Percentiles rank a stretch among this genome's conserved stretches.
Evolutionary conservation across 2,888 invertebrate species (phyloP).

Genomic region (Ochropacha duplaris): DNA sequence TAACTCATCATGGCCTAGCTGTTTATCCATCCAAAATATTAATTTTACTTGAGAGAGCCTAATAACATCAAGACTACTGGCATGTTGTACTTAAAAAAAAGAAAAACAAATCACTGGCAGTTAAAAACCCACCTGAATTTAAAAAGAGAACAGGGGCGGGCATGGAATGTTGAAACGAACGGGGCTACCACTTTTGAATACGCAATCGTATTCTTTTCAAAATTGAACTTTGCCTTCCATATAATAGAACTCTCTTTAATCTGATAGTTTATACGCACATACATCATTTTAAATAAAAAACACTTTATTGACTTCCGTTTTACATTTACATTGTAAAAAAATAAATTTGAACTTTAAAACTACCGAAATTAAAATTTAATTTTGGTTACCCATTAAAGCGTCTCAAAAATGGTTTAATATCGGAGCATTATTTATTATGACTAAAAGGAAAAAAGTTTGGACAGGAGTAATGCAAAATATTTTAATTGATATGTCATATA

Average conservation of each 20-base stretch:
- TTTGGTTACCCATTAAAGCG: neutral
- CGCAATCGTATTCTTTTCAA: slow-evolving; percentile 44
- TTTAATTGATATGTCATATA: neutral
- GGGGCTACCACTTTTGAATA: slow-evolving; percentile 73
- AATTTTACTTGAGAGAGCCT: slow-evolving; percentile 9
- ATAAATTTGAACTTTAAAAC: slow-evolving; percentile 10
- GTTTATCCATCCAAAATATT: neutral
- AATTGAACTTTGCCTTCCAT: slow-evolving; percentile 44
- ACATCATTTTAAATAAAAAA: slow-evolving; percentile 28
- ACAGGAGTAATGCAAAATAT: neutral
- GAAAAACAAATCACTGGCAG: slow-evolving; percentile 68
- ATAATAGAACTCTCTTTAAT: slow-evolving; percentile 44
- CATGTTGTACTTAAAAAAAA: slow-evolving; percentile 43
- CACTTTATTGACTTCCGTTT: slow-evolving; percentile 52
- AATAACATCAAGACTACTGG: slow-evolving; percentile 37
- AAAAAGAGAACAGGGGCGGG: slow-evolving; percentile 63
- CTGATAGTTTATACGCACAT: slow-evolving; percentile 17
- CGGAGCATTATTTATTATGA: slow-evolving; percentile 2
- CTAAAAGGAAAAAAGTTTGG: neutral
- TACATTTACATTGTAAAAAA: slow-evolving; percentile 22
- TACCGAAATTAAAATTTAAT: neutral
- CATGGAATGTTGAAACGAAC: slow-evolving; percentile 72
- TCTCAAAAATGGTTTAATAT: neutral
- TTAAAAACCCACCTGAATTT: slow-evolving; percentile 71
- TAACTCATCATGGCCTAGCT: neutral